phyloP scores from a whole-genome alignment of 2,113 vertebrate genomes.

The Etia nguti region DNA sequence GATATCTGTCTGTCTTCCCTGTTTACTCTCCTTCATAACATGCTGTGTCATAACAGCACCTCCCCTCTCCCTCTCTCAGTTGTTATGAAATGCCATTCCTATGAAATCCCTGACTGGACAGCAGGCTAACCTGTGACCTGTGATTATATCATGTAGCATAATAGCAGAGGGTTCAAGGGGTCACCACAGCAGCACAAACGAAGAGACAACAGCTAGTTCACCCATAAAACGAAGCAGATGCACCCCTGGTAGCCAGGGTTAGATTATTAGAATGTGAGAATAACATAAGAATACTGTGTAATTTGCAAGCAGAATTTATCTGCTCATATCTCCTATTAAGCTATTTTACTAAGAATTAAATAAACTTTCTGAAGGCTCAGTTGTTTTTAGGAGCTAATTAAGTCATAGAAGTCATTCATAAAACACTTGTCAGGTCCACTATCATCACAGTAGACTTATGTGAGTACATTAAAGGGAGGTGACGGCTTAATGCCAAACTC shows the following conservation, averaged over 20 bases:
- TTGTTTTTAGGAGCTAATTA: not conserved
- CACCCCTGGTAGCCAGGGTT: not conserved
- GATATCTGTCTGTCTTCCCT: not conserved
- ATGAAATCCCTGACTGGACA: slow-evolving; percentile 5
- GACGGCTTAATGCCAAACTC: not conserved
- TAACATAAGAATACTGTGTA: not conserved
- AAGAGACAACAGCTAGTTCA: not conserved
- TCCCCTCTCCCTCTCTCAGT: not conserved
- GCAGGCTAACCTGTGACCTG: not conserved
- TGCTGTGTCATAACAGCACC: slow-evolving; percentile 24
- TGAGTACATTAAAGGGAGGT: not conserved
- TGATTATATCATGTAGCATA: slow-evolving; percentile 3
- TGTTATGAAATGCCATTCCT: slow-evolving; percentile 17
- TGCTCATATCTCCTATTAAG: not conserved
- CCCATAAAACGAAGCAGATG: not conserved
- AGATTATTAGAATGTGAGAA: not conserved
- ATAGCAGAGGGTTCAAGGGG: not conserved
- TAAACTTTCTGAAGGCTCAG: not conserved
- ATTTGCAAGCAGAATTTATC: not conserved
- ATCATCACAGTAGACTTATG: not conserved
- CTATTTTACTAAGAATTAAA: not conserved
- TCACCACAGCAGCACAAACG: not conserved
- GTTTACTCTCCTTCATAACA: not conserved
- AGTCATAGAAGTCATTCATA: not conserved
- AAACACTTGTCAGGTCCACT: not conserved